phyloP scores from a whole-genome alignment of 2,888 invertebrate species.

The Cephus runcator region DNA sequence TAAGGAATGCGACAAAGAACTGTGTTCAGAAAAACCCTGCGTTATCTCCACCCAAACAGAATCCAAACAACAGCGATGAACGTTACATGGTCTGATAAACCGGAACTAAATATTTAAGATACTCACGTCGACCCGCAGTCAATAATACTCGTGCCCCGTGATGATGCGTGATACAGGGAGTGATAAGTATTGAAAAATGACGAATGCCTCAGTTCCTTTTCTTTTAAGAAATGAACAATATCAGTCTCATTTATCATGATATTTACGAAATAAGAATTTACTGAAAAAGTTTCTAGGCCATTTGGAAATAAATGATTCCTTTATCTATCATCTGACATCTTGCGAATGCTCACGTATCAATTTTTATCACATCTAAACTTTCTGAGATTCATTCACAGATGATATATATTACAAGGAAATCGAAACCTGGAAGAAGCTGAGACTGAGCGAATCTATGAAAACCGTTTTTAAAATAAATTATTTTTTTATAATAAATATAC shows the following conservation, averaged over 20 bases:
- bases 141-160: not conserved
- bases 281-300: not conserved
- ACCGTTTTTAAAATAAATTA: slow-evolving; percentile 3
- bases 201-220: not conserved
- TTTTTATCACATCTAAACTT: not conserved
- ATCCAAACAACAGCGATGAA: not conserved
- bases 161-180: not conserved
- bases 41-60: slow-evolving; percentile 7
- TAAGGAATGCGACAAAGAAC: slow-evolving; percentile 32
- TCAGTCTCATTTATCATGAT: not conserved
- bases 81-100: not conserved
- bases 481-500: not conserved
- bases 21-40: slow-evolving; percentile 6
- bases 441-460: slow-evolving; percentile 11
- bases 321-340: not conserved
- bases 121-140: not conserved
- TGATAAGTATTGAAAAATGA: not conserved
- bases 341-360: not conserved
- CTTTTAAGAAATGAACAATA: not conserved
- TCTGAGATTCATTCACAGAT: not conserved
- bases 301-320: not conserved
- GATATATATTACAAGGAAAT: not conserved
- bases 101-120: not conserved
- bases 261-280: not conserved
- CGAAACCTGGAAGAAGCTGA: not conserved